Percentiles rank a stretch among this genome's conserved stretches.
Evolutionary conservation across 2,888 invertebrate species (phyloP).

Genomic region (Melanotus villosus): DNA sequence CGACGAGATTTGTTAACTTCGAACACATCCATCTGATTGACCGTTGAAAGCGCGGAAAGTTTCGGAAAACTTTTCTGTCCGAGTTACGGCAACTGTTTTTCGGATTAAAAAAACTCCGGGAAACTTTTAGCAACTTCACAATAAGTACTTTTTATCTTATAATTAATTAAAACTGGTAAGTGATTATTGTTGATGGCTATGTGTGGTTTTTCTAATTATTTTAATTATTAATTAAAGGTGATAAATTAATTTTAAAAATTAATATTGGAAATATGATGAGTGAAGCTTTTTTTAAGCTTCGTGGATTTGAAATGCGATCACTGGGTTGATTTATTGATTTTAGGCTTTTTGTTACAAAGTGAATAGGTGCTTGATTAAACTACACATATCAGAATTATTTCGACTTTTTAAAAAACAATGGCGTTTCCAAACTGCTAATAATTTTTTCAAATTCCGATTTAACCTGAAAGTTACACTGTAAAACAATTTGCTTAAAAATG

Average conservation of each 20-base stretch:
- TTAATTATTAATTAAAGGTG: too few relatives aligned
- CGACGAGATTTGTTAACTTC: slow-evolving; percentile 23
- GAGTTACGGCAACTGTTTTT: slow-evolving; percentile 1
- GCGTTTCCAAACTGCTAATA: too few relatives aligned
- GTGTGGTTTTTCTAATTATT: background rate
- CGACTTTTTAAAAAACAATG: too few relatives aligned
- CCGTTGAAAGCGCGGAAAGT: slow-evolving; percentile 26
- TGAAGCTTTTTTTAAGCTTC: background rate
- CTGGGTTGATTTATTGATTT: background rate
- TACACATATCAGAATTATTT: background rate
- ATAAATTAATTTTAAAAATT: too few relatives aligned
- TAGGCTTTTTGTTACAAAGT: background rate
- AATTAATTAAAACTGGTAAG: slow-evolving; percentile 10
- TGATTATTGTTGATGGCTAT: background rate
- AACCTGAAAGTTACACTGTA: too few relatives aligned
- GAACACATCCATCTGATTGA: slow-evolving; percentile 12
- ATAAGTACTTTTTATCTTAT: background rate
- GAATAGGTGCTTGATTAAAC: background rate
- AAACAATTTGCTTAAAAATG: too few relatives aligned
- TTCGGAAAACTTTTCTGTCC: slow-evolving; percentile 4
- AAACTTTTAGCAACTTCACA: background rate
- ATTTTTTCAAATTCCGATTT: too few relatives aligned
- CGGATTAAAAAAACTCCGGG: background rate
- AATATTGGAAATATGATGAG: background rate
- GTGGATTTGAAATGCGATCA: background rate